Conservation (phyloP, 2,888 invertebrate species). For the Macrosiphum euphorbiae region DNA sequence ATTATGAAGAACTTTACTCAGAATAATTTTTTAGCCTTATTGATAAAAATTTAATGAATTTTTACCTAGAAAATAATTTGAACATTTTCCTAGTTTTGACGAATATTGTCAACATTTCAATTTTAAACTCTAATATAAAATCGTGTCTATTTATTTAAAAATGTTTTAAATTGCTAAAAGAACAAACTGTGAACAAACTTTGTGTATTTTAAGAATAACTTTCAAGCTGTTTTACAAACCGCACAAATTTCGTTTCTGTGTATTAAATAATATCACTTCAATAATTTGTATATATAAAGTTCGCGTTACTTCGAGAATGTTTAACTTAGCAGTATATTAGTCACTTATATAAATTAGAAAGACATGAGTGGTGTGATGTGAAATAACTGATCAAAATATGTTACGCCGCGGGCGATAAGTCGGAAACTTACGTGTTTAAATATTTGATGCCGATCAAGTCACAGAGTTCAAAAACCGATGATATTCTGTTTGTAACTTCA, state of each 20-base stretch:
- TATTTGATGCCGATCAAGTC: background rate
- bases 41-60: background rate
- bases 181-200: background rate
- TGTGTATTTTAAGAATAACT: background rate
- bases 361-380: background rate
- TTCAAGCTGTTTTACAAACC: background rate
- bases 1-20: too few species aligned
- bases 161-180: background rate
- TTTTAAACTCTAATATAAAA: background rate
- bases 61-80: background rate
- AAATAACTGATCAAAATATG: conserved; percentile 9
- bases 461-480: background rate
- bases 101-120: background rate
- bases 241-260: background rate
- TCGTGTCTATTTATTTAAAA: background rate
- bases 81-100: background rate
- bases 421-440: background rate
- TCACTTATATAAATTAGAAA: background rate
- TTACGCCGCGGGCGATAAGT: background rate
- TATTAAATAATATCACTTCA: background rate
- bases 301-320: background rate
- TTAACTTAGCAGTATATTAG: background rate
- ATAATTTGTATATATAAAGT: background rate
- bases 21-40: too few species aligned
- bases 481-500: conserved; percentile 5